A percentile compares a stretch with the other conserved stretches of the same genome.
Conservation (phyloP, 53 echinoderm and acorn worm genomes). For the Stichopus horrens region DNA sequence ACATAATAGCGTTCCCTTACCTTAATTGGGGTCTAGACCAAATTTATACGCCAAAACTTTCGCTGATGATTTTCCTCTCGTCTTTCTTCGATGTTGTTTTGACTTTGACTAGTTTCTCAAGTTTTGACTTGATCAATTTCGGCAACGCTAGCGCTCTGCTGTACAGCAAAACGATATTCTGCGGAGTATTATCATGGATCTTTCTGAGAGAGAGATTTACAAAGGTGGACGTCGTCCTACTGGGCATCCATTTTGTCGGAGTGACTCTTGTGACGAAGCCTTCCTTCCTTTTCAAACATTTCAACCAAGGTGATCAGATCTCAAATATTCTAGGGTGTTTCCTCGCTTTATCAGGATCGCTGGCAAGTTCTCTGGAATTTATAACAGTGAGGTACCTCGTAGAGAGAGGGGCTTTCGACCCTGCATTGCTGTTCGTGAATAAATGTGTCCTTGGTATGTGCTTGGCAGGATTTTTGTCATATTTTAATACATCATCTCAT, state of each 20-base stretch:
- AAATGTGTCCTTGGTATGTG: background rate
- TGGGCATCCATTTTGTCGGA: background rate
- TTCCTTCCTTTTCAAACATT: background rate
- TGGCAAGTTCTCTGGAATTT: background rate
- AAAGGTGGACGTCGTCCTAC: background rate
- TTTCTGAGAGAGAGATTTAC: background rate
- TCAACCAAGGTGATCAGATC: background rate
- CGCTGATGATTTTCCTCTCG: background rate
- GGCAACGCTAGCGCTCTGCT: background rate
- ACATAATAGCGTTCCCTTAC: background rate
- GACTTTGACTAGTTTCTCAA: background rate
- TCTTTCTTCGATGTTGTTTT: background rate
- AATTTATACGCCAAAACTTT: background rate
- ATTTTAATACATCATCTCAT: background rate
- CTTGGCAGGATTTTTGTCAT: background rate
- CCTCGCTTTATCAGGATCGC: background rate
- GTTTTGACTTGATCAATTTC: background rate
- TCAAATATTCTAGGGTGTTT: background rate
- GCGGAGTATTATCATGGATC: background rate
- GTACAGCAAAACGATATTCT: background rate
- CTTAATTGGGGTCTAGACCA: background rate
- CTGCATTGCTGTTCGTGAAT: background rate
- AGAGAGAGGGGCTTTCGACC: background rate
- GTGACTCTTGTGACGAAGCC: background rate
- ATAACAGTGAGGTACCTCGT: background rate